A percentile compares a stretch with the other conserved stretches of the same genome.
Conservation (phyloP, 2,797 vertebrate genomes). For the Iguana delicatissima region DNA sequence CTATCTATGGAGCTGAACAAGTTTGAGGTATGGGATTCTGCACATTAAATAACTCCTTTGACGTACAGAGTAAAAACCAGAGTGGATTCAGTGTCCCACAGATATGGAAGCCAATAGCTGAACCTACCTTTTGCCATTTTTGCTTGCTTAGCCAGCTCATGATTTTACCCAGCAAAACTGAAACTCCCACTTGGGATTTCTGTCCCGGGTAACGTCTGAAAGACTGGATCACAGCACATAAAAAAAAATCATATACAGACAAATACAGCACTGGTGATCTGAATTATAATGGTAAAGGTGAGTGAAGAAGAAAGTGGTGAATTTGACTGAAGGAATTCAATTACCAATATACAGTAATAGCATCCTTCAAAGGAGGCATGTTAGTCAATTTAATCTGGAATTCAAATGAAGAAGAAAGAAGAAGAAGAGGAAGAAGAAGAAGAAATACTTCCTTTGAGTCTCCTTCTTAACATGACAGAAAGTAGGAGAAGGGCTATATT, state of each 20-base stretch:
- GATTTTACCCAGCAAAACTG: no score
- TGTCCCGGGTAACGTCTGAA: neutral
- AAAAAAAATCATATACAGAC: neutral
- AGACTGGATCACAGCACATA: neutral
- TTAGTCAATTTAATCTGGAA: constrained; percentile 72
- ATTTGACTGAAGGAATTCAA: constrained; percentile 62
- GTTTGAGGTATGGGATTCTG: neutral
- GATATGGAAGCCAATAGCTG: no score
- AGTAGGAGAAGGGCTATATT: constrained; percentile 70
- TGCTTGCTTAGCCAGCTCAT: no score
- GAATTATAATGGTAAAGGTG: constrained; percentile 50
- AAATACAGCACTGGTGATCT: constrained; percentile 29
- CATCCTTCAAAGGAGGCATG: constrained; percentile 55
- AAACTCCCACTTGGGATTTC: neutral
- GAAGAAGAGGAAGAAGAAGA: constrained; percentile 1
- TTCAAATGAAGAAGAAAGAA: constrained; percentile 67
- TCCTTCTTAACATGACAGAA: constrained; percentile 66
- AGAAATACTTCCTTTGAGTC: constrained; percentile 64
- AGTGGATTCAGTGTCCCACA: no score
- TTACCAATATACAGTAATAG: constrained; percentile 66
- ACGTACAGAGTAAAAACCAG: no score
- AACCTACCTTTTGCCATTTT: no score
- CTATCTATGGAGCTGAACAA: neutral
- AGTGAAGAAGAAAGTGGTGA: constrained; percentile 41
- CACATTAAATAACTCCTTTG: no score